Base-by-base conservation (phyloP, 2,797 vertebrate species). In the Lepilemur ruficaudatus region DNA sequence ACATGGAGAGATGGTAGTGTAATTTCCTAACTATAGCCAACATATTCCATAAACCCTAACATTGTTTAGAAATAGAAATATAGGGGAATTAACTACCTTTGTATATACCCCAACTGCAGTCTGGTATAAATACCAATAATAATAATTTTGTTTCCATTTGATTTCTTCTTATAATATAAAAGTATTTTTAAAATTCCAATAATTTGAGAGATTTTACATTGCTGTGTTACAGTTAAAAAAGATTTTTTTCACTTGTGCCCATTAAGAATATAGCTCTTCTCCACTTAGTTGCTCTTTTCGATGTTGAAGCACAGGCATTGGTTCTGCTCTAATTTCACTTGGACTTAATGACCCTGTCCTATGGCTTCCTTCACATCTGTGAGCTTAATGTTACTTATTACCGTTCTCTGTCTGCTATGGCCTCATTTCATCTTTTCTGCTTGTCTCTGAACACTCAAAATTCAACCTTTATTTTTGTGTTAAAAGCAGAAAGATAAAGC, bases 271-370 rank as follows among this genome's bases (percentile, higher is more conserved):
- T 91, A 73, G 8, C 7, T 94, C 65, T 84, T 95, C 50, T 80
- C 46, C 8, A 46, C 2, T 52, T 89, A 75, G n/a, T 82, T 82
- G 41, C 65, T 95, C 9, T 76, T 61, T 80, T 91, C 20, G 63
- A 80, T 79, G 69, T 73, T 86, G 55, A 92, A 92, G 25, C n/a
- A 25, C 70, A 92, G 67, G 35, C 78, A 93, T 63, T 87, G 65
- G 82, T 89, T 96, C 35, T 89, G 70, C 91, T 97, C 78, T 96
- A 84, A 70, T 96, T 94, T 91, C 41, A 76, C 50, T 91, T 59
- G 57, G 28, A 94, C 28, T 96, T 89, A 94, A 97, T 96, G 94
- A 93, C 35, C 82, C 91, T 79, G 38, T 87, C 35, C 89, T 83
- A 46, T 48, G 88, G 32, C 52, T 95, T 96, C n/a, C 35, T 50